phyloP scores from a whole-genome alignment of 1,140 invertebrate species.

The Bathynomus jamesi region DNA sequence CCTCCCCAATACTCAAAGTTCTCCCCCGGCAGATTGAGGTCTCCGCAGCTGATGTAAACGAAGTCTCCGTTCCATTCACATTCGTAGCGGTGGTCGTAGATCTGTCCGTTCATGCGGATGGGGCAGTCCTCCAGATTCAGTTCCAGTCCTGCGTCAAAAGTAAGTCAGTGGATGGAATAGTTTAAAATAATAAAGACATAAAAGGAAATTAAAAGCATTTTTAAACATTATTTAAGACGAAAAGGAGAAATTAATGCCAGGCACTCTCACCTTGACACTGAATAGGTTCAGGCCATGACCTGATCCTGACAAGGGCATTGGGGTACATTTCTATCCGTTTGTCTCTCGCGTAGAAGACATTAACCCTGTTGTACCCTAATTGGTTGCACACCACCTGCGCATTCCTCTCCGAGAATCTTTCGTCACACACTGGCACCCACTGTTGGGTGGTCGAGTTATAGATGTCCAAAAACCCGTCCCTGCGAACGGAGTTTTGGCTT shows the following conservation, averaged over 20 bases:
- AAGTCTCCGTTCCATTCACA: conserved; percentile 78
- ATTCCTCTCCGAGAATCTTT: conserved; percentile 85
- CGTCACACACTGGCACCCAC: conserved; percentile 95
- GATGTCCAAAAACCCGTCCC: conserved; percentile 74
- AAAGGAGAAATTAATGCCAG: neutral
- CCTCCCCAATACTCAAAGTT: conserved; percentile 87
- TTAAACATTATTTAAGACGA: neutral
- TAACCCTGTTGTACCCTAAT: conserved; percentile 79
- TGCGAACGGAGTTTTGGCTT: no score
- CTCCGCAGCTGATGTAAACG: conserved; percentile 87
- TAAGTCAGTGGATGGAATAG: neutral
- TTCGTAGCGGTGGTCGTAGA: conserved; percentile 71
- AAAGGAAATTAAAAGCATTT: neutral
- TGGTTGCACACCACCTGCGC: conserved; percentile 91
- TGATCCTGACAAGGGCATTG: conserved; percentile 72
- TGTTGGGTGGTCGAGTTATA: conserved; percentile 90
- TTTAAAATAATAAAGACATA: neutral
- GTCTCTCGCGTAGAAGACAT: conserved; percentile 74
- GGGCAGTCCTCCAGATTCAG: conserved; percentile 73
- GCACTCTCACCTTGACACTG: conserved; percentile 59
- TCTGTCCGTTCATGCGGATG: conserved; percentile 77
- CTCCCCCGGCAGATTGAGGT: conserved; percentile 58
- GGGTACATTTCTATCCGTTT: conserved; percentile 73
- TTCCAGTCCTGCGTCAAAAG: conserved; percentile 63
- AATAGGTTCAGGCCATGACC: conserved; percentile 91